These are phyloP conservation scores for Sebastiscus albofasciatus DNA, from an alignment of 2,797 vertebrate species.

Conservation along the genomic window DNA sequence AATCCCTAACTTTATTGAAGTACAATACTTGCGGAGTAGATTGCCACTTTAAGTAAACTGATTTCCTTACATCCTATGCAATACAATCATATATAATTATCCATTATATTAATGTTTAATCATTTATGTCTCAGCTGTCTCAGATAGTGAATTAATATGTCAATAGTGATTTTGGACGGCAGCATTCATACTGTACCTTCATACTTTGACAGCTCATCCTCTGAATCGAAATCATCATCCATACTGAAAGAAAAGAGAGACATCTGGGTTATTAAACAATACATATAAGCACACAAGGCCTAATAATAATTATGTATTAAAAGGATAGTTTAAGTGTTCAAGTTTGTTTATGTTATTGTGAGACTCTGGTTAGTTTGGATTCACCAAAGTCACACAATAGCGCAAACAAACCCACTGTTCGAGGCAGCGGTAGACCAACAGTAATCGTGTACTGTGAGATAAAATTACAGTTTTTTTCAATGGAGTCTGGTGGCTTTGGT, in stretches of 20 bases:
- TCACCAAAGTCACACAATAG: too few relatives aligned
- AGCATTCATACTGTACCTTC: conserved; percentile 66
- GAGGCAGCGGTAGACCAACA: too few relatives aligned
- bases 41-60: not conserved
- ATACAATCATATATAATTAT: not conserved
- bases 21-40: not conserved
- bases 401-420: too few relatives aligned
- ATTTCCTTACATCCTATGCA: not conserved
- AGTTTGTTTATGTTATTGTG: too few relatives aligned
- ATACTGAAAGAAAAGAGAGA: conserved; percentile 68
- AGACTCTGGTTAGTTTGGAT: too few relatives aligned
- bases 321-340: not conserved
- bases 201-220: conserved; percentile 59
- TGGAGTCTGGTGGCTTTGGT: too few relatives aligned
- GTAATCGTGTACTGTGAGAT: too few relatives aligned
- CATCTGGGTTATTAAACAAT: not conserved
- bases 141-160: not conserved
- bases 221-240: conserved; percentile 53
- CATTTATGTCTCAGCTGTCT: not conserved
- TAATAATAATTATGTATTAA: not conserved
- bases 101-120: not conserved
- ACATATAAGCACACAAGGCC: not conserved
- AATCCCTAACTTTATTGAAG: not conserved
- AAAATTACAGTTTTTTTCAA: too few relatives aligned
- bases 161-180: not conserved